These are phyloP conservation scores for Pasiphila rectangulata DNA, from an alignment of 2,888 invertebrate genomes.

Conservation along the genomic window DNA sequence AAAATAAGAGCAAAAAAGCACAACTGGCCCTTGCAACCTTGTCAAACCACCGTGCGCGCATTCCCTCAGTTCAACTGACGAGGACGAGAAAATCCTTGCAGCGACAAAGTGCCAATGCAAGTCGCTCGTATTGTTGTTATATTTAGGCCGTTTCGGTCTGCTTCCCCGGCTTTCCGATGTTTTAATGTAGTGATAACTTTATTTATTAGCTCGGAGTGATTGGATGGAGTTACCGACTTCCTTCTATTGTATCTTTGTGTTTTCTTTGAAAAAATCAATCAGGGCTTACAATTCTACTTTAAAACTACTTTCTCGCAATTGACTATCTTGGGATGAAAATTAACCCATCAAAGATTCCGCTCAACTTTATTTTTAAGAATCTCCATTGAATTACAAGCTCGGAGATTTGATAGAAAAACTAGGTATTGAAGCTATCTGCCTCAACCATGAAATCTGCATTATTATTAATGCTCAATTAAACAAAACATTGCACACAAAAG, in stretches of 20 bases:
- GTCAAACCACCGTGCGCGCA: slow-evolving; percentile 51
- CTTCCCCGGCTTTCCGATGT: slow-evolving; percentile 55
- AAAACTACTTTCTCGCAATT: too few relatives aligned
- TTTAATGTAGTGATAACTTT: slow-evolving; percentile 44
- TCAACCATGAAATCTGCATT: slow-evolving; percentile 1
- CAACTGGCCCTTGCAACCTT: slow-evolving; percentile 65
- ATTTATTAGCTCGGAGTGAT: slow-evolving; percentile 28
- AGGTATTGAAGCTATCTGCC: not conserved
- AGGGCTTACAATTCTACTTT: too few relatives aligned
- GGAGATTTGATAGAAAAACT: too few relatives aligned
- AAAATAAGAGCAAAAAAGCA: slow-evolving; percentile 69
- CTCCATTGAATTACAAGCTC: too few relatives aligned
- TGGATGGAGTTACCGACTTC: slow-evolving; percentile 15
- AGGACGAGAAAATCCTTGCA: slow-evolving; percentile 39
- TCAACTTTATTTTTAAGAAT: too few relatives aligned
- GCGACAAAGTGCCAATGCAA: slow-evolving; percentile 59
- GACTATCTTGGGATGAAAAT: too few relatives aligned
- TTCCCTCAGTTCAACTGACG: slow-evolving; percentile 43
- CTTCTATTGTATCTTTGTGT: too few relatives aligned
- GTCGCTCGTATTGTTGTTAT: slow-evolving; percentile 52
- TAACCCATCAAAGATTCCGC: too few relatives aligned
- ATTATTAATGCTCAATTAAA: slow-evolving; percentile 8
- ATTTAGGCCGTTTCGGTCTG: slow-evolving; percentile 68
- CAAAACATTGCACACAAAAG: slow-evolving; percentile 25
- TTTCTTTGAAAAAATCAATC: too few relatives aligned